Evolutionary conservation across 53 echinoderm and acorn worm genomes (phyloP), one percentile per base, ranked within the genome.

Genomic region (Hippasteria phrygiana): DNA sequence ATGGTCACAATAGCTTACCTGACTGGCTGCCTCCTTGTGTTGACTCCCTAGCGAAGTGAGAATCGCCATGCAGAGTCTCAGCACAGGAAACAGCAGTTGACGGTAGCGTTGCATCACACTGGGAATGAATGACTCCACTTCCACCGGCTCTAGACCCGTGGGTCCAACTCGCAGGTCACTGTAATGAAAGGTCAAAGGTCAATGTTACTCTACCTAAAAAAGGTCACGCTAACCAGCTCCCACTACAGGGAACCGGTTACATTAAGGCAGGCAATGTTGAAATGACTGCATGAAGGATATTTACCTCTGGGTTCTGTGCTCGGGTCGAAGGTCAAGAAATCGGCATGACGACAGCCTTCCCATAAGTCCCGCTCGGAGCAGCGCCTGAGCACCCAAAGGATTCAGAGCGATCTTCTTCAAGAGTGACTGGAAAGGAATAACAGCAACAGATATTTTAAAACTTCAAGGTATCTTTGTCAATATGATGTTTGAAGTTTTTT

Each of bases 11-110:
- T 41, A 45, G 18, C 84, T 87, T 55, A 95, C 98, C 98, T 97
- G 91, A 66, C 59, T 92, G 83, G 94, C 29, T 70, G 98, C 94
- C 54, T 95, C 95, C 45, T 91, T 95, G 88, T 97, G 94, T 20
- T 94, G 92, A 92, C 94, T 92, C 73, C 95, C 95, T 56, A 97
- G 93, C 28, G 98, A 97, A n/a, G 98, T 94, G 87, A 97, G 85
- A 37, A 97, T 75, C n/a, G 98, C 95, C 67, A 89, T 86, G 59
- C 95, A 94, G 5, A 98, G 91, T 77, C 91, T 79, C 16, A 98
- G 81, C 18, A 95, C 94, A 5, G 98, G 98, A 50, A 94, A 96
- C 73, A 98, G 85, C 37, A 98, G 95, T 48, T 98, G 98, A 2
- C 95, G 82, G 67, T 95, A 98, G 43, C 98, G 87, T 43, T 87